phyloP scores from a whole-genome alignment of 2,888 invertebrate genomes.

The Dexiosoma caninum region DNA sequence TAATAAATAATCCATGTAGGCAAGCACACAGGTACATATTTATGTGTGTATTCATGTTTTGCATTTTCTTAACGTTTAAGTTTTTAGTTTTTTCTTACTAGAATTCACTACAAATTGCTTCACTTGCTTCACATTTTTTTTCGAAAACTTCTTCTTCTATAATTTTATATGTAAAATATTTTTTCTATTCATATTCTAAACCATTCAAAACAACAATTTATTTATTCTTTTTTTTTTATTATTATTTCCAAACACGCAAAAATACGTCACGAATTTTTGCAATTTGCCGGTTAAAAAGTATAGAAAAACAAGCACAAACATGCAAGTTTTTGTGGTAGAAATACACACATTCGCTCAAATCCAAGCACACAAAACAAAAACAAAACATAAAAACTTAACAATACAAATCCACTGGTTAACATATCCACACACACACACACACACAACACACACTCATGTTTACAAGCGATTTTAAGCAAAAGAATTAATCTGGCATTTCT shows the following conservation, averaged over 20 bases:
- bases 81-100: too few relatives aligned
- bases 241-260: conserved; percentile 44
- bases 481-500: neutral
- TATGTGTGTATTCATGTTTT: too few relatives aligned
- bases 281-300: conserved; percentile 58
- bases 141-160: too few relatives aligned
- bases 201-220: conserved; percentile 16
- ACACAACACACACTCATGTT: neutral
- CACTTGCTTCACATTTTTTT: too few relatives aligned
- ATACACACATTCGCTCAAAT: neutral
- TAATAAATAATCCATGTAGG: too few relatives aligned
- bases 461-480: neutral
- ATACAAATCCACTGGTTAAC: conserved; percentile 25
- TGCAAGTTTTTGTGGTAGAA: conserved; percentile 32
- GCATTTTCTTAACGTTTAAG: too few relatives aligned
- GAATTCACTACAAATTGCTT: too few relatives aligned
- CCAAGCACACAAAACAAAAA: conserved; percentile 24
- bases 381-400: conserved; percentile 42
- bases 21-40: too few relatives aligned
- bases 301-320: conserved; percentile 39
- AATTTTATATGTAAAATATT: neutral
- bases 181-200: conserved; percentile 14
- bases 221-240: conserved; percentile 8
- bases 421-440: too few relatives aligned
- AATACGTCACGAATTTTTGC: conserved; percentile 55